These are phyloP conservation scores for Melanotaenia trifasciata DNA, from an alignment of 2,797 vertebrate genomes.

Conservation along the genomic window DNA sequence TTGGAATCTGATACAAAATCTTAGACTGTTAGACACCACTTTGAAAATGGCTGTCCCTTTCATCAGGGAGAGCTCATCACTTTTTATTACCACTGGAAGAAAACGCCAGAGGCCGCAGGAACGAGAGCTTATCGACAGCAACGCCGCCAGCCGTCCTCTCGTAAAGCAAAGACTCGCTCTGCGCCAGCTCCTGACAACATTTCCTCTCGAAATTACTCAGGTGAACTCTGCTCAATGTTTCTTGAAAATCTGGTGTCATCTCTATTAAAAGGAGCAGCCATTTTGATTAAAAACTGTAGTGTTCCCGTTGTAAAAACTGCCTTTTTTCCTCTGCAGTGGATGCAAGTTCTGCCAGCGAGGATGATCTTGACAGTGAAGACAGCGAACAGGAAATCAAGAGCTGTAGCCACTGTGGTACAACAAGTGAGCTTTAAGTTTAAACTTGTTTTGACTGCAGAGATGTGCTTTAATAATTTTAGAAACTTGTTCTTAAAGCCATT, in stretches of 20 bases:
- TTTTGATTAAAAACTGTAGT: neutral
- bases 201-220: constrained; percentile 92
- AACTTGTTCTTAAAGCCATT: neutral
- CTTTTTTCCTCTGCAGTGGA: constrained; percentile 85
- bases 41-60: constrained; percentile 13
- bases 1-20: neutral
- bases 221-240: constrained; percentile 73
- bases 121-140: constrained; percentile 96
- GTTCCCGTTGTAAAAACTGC: neutral
- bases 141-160: constrained; percentile 93
- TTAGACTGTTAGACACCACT: constrained; percentile 1
- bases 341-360: constrained; percentile 95
- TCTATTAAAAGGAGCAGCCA: neutral
- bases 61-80: constrained; percentile 95
- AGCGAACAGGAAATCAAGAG: constrained; percentile 95
- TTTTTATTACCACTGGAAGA: constrained; percentile 99
- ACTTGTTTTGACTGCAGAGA: neutral
- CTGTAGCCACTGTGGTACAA: constrained; percentile 95
- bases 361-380: constrained; percentile 98
- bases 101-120: constrained; percentile 95
- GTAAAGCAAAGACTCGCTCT: constrained; percentile 96
- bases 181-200: constrained; percentile 88
- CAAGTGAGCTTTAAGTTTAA: constrained; percentile 83
- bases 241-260: neutral
- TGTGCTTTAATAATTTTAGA: neutral